Evolutionary conservation across 2,888 invertebrate genomes (phyloP), one percentile per base, ranked within the genome.

Genomic region (Hecatera dysodea): DNA sequence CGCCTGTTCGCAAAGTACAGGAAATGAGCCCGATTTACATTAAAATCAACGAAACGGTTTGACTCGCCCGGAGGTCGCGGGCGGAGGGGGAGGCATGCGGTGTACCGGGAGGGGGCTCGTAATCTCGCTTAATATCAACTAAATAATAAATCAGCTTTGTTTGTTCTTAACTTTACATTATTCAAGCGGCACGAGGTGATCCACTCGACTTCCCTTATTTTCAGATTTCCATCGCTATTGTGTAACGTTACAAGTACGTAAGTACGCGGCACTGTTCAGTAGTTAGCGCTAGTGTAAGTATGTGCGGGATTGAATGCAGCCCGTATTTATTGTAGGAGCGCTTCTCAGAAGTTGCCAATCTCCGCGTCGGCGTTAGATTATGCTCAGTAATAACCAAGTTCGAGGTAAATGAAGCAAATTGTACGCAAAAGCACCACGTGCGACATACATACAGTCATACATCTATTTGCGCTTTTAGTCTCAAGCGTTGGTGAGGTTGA

Each of bases 81-180:
- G 1, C 17, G 66, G 52, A 33, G 0, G 44, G 29, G 12, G 0
- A 39, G 17, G 2, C 22, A 0, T 12, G 24, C 1, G 57, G 33
- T 11, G 19, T 7, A 42, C 12, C 24, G 44, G n/a, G 22, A 1
- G 55, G 27, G 15, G 24, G 59, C 59, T 77, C 61, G 78, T 79
- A 79, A 82, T 83, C 72, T 72, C 68, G 67, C 85, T 85, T 86
- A 86, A 84, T 83, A 83, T 83, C 78, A 80, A 84, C 76, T 89
- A 84, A 90, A 90, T 89, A 88, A 90, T 89, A 86, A 87, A 89
- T 85, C 79, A 86, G 84, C 68, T 81, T 65, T 77, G 65, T 81
- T 79, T 79, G 53, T 78, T 81, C 52, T 65, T 46, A 53, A 62
- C 52, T 57, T 63, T 64, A 60, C 62, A 52, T 71, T 60, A 67